Evolutionary conservation across 2,113 vertebrate genomes (phyloP).

Genomic region (Hippocampus barbouri): DNA sequence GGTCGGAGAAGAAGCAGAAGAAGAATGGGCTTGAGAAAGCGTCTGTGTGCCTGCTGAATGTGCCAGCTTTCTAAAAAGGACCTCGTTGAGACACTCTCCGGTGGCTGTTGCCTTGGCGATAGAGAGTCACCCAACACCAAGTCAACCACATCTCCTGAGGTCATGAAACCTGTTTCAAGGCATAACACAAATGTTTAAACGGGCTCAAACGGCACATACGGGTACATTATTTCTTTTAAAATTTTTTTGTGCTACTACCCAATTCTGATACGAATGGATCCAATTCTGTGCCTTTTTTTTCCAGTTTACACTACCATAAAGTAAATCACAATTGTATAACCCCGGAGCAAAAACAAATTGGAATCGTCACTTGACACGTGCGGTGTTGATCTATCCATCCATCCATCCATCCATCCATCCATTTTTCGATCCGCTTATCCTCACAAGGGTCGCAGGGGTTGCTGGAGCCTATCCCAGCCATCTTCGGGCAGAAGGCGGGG

Average conservation of each 20-base stretch:
- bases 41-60: constrained; percentile 1
- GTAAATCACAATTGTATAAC: not conserved
- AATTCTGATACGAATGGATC: not conserved
- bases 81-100: constrained; percentile 2
- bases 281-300: not conserved
- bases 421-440: too few species aligned
- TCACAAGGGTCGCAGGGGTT: too few species aligned
- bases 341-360: not conserved
- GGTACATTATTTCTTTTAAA: not conserved
- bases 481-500: too few species aligned
- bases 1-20: constrained; percentile 21
- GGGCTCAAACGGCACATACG: not conserved
- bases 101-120: constrained; percentile 33
- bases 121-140: not conserved
- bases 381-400: not conserved
- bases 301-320: not conserved
- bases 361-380: not conserved
- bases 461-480: too few species aligned
- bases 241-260: too few species aligned
- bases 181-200: not conserved
- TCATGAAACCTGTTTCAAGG: not conserved
- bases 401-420: too few species aligned
- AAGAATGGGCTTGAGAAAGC: constrained; percentile 35
- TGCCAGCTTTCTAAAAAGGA: constrained; percentile 19
- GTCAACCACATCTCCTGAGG: not conserved